Base-by-base conservation (phyloP, 2,113 vertebrate genomes). In the Urocolius indicus region DNA sequence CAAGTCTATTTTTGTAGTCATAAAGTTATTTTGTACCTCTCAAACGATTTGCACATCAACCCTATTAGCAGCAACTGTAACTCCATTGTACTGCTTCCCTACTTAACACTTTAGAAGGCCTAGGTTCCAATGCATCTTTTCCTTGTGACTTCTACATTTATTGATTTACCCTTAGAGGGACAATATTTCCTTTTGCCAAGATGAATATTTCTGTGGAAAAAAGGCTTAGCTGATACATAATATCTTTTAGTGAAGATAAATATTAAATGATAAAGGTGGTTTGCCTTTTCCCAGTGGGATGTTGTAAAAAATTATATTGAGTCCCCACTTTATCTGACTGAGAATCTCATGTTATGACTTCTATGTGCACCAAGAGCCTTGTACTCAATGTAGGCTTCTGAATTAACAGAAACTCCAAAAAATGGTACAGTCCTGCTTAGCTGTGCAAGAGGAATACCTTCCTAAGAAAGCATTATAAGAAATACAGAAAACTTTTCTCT, bases 41-140 rank as follows among this genome's bases (percentile, higher is more conserved):
- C 17, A 85, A 94, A 82, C 66, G n/a, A 85, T 92, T 93, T 95
- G 55, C 59, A 80, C 27, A 63, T 91, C 36, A 90, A 78, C 12
- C 29, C 32, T 46, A 86, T 59, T 34, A 94, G 30, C 46, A 94
- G 38, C 41, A 49, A 48, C 43, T 62, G 55, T 51, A 49, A 15
- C 43, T 91, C 67, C 46, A 38, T 29, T 90, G 78, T 87, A 67
- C 61, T 85, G 82, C 58, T 94, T 71, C 38, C 55, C 46, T 62
- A 69, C 36, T 79, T 66, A 87, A 85, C 21, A 22, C 62, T 89
- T 91, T 66, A 84, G 66, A 74, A 89, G 34, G 76, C 11, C 4
- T 36, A 67, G 90, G 13, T 63, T 86, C 57, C 71, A 43, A 78
- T 71, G 36, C 26, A 65, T 8, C 41, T 84, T 83, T 90, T 77